Evolutionary conservation across 2,797 vertebrate species (phyloP), one percentile per base, ranked within the genome.

Genomic region (Emys orbicularis): DNA sequence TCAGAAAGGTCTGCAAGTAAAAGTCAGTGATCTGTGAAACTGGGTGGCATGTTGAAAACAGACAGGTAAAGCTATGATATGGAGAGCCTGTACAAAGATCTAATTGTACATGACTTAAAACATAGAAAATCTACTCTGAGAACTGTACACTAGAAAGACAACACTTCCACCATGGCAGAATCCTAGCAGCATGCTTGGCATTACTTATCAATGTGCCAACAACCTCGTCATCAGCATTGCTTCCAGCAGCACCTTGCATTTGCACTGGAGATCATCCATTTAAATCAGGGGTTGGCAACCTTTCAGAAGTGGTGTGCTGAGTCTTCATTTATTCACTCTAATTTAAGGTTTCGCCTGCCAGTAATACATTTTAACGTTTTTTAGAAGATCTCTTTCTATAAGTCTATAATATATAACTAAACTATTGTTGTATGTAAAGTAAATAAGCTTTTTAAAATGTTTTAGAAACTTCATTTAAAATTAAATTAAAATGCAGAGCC

Each of bases 201-300:
- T 34, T 56, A 77, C 83, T 89, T 49, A 89, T 65, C 61, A 86
- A 86, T 8, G 11, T 90, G 72, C 61, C 2, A 1, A 76, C 59
- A 77, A 93, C 74, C 74, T 3, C 6, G 15, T 79, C 68, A 76
- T 56, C 6, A 3, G 72, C 90, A 92, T 81, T 41, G 23, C 57
- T 91, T 94, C 59, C 80, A 80, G 49, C 29, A 91, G 84, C 82
- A 96, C 49, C 74, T 79, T 90, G 50, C 31, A 53, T 54, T 94
- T 90, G 72, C 83, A 25, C 72, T 86, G 53, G 49, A 84, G 87
- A 87, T 61, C 41, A 53, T 81, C 84, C 84, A 93, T 86, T 83
- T 83, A 92, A 88, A 87, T 0, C 81, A 44, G 44, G 44, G 44
- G 44, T 44, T 8, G 44, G 44, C 44, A 44, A 44, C 44, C 44